Percentiles rank a stretch among this genome's conserved stretches.
Evolutionary conservation across 2,113 vertebrate genomes (phyloP).

Genomic region (Mixornis gularis): DNA sequence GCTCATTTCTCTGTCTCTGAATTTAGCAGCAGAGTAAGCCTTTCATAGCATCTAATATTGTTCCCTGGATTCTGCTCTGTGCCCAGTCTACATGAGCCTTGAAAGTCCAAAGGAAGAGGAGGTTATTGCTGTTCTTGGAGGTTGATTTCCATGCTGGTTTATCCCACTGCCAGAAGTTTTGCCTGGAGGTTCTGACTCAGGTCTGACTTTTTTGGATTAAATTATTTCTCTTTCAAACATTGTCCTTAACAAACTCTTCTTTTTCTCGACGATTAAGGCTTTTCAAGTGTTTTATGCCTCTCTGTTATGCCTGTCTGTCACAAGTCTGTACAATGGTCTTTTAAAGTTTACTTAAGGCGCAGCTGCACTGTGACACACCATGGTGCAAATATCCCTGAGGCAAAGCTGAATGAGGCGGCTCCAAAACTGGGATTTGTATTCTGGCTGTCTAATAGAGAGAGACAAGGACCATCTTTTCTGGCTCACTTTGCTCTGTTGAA

Average conservation of each 20-base stretch:
- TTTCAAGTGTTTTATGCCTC: not conserved
- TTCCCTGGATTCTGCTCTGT: not conserved
- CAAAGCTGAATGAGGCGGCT: not conserved
- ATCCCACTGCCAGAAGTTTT: not conserved
- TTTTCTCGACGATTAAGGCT: not conserved
- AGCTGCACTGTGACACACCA: not conserved
- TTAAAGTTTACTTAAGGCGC: not conserved
- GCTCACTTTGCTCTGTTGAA: not conserved
- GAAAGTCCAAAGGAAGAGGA: not conserved
- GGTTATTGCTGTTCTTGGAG: not conserved
- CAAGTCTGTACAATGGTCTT: not conserved
- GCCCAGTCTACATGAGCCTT: not conserved
- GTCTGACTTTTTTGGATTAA: conserved; percentile 16
- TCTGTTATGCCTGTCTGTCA: not conserved
- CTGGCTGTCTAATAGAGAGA: not conserved
- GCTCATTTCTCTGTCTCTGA: not conserved
- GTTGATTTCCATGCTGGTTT: not conserved
- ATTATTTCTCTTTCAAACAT: not conserved
- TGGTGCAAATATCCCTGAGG: not conserved
- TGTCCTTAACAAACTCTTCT: not conserved
- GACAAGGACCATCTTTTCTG: not conserved
- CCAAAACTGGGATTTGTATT: not conserved
- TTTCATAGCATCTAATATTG: not conserved
- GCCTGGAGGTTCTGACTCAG: not conserved
- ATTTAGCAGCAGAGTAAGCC: not conserved